phyloP scores from a whole-genome alignment of 2,888 invertebrate genomes.

The Tortrix viridana region DNA sequence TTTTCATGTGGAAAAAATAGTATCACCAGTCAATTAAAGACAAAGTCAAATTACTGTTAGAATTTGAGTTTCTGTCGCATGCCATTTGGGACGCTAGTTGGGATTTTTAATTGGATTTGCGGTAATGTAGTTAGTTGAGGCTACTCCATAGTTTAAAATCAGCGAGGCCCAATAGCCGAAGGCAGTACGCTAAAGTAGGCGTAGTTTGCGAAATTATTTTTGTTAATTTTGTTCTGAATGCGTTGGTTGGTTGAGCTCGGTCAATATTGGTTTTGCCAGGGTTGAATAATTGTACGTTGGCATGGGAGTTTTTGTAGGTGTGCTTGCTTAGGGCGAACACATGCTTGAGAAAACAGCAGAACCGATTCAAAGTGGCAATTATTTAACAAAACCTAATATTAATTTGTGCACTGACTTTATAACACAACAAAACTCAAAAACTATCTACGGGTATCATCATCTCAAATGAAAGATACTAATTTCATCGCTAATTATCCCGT shows the following conservation, averaged over 20 bases:
- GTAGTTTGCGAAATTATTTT: constrained; percentile 12
- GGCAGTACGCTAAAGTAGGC: constrained; percentile 1
- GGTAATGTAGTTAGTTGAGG: too few species aligned
- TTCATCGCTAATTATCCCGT: too few species aligned
- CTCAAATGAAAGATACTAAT: too few species aligned
- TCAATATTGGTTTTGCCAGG: constrained; percentile 16
- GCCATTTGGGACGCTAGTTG: too few species aligned
- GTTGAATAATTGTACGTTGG: constrained; percentile 10
- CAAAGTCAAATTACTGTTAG: too few species aligned
- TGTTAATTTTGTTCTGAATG: constrained; percentile 19
- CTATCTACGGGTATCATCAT: too few species aligned
- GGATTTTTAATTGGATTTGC: not conserved
- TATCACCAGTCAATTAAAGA: too few species aligned
- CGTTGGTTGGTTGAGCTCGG: constrained; percentile 5
- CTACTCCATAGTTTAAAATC: constrained; percentile 12
- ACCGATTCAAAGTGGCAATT: not conserved
- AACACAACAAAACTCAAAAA: too few species aligned
- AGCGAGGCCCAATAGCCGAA: not conserved
- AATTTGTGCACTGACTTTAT: too few species aligned
- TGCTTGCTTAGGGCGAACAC: constrained; percentile 4
- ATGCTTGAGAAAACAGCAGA: not conserved
- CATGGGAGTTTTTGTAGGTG: constrained; percentile 9
- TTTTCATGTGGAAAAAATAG: too few species aligned
- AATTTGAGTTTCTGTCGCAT: too few species aligned
- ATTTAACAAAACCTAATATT: too few species aligned